phyloP scores from a whole-genome alignment of 2,797 vertebrate genomes.

The Buphagus erythrorhynchus region DNA sequence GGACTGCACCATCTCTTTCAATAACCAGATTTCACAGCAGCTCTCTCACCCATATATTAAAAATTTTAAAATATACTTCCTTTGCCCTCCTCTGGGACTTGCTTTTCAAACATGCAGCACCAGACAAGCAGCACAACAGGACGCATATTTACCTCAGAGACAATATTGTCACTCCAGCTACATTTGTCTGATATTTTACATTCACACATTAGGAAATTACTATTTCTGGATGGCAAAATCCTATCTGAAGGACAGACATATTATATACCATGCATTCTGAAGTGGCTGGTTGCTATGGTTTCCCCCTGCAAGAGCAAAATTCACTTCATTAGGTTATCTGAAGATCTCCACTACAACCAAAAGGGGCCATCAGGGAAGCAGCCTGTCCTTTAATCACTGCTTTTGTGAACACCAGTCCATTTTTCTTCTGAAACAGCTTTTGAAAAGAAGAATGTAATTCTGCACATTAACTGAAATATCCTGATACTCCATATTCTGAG shows the following conservation, averaged over 20 bases:
- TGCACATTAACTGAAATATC: neutral
- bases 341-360: constrained; percentile 23
- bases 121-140: neutral
- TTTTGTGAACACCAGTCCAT: neutral
- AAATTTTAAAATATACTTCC: neutral
- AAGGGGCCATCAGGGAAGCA: constrained; percentile 5
- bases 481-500: neutral
- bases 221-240: constrained; percentile 71
- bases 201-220: constrained; percentile 55
- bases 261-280: constrained; percentile 63
- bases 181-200: constrained; percentile 58
- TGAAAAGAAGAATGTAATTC: neutral
- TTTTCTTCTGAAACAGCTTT: neutral
- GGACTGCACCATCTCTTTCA: neutral
- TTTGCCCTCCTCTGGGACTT: neutral
- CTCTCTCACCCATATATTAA: neutral
- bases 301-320: constrained; percentile 58
- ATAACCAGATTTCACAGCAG: neutral
- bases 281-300: constrained; percentile 77
- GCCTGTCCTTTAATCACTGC: constrained; percentile 19
- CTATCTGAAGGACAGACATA: constrained; percentile 70
- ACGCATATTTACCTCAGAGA: neutral
- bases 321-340: constrained; percentile 47
- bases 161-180: neutral
- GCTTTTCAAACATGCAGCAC: neutral